These are phyloP conservation scores for Melanostigma gelatinosum DNA, from an alignment of 2,113 vertebrate species.

Conservation along the genomic window DNA sequence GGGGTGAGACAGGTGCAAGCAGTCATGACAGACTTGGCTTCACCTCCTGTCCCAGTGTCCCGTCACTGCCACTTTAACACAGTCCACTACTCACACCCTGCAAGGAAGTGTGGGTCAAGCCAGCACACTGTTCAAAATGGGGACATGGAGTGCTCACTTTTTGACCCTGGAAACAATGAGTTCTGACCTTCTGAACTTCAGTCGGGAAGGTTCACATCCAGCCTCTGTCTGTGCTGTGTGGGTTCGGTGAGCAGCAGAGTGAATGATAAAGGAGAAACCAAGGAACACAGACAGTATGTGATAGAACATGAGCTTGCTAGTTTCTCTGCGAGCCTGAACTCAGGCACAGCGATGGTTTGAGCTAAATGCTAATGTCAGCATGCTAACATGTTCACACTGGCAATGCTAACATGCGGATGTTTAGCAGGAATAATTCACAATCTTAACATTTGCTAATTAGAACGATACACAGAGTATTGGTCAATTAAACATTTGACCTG, in stretches of 20 bases:
- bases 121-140: not conserved
- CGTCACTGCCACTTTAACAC: not conserved
- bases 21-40: constrained; percentile 2
- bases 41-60: constrained; percentile 7
- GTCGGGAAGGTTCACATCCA: not conserved
- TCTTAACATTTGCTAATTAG: not conserved
- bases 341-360: not conserved
- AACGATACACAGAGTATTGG: not conserved
- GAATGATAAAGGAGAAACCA: not conserved
- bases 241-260: not conserved
- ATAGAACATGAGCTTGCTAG: too few species aligned
- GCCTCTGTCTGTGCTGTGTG: not conserved
- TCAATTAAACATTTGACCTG: not conserved
- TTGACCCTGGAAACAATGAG: not conserved
- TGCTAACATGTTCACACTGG: not conserved
- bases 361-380: not conserved
- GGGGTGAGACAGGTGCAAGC: constrained; percentile 46
- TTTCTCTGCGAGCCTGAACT: not conserved
- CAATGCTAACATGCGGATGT: not conserved
- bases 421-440: not conserved
- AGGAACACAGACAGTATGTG: not conserved
- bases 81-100: not conserved
- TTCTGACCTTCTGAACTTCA: not conserved
- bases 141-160: not conserved
- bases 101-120: not conserved